phyloP scores from a whole-genome alignment of 2,113 vertebrate species.

The Tragelaphus buxtoni region DNA sequence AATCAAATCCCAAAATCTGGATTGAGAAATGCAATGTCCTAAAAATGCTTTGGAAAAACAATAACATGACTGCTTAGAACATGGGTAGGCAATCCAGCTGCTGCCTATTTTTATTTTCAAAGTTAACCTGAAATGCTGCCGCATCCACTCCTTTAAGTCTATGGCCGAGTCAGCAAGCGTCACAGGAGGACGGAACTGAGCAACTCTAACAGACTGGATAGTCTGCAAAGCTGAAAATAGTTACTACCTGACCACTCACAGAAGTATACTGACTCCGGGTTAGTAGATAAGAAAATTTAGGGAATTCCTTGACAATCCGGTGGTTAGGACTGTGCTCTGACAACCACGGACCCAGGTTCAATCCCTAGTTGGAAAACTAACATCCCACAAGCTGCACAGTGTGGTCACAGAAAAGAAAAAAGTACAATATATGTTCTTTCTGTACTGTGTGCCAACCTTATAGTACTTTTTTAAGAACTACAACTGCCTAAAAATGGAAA shows the following conservation, averaged over 20 bases:
- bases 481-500: not conserved
- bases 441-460: not conserved
- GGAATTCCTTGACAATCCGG: not conserved
- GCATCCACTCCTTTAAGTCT: not conserved
- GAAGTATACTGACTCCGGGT: not conserved
- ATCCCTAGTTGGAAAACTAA: not conserved
- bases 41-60: not conserved
- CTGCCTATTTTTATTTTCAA: not conserved
- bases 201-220: not conserved
- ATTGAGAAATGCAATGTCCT: not conserved
- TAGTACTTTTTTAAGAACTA: not conserved
- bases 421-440: not conserved
- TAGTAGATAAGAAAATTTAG: not conserved
- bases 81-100: not conserved
- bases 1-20: not conserved
- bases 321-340: not conserved
- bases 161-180: not conserved
- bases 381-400: not conserved
- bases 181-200: not conserved
- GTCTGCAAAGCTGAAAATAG: not conserved
- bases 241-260: not conserved
- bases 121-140: not conserved
- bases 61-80: not conserved
- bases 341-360: not conserved
- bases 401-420: not conserved